Conservation (phyloP, 2,797 vertebrate genomes). For the Bucorvus abyssinicus region DNA sequence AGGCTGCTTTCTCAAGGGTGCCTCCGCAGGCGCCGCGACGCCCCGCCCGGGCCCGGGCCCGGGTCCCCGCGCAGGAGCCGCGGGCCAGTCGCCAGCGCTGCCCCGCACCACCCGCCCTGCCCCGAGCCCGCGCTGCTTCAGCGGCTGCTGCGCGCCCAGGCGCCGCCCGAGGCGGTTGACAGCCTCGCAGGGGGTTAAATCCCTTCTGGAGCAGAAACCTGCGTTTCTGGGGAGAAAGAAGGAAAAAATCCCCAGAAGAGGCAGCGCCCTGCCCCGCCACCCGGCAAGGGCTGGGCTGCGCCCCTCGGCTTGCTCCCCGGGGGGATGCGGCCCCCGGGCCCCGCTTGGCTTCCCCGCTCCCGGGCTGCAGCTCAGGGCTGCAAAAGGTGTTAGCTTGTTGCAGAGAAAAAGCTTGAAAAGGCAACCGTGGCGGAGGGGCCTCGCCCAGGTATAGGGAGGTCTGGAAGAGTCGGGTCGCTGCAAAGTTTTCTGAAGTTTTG, state of each 20-base stretch:
- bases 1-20: neutral
- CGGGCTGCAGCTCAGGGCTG: neutral
- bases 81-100: rapidly evolving
- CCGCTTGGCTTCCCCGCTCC: neutral
- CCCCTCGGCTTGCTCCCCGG: rapidly evolving
- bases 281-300: neutral
- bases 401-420: neutral
- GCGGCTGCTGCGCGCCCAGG: rapidly evolving
- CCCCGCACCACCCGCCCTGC: neutral
- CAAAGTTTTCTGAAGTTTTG: neutral
- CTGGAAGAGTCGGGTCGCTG: neutral
- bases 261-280: neutral
- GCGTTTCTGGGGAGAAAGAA: neutral
- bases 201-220: neutral
- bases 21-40: neutral
- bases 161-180: neutral
- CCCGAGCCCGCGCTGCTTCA: rapidly evolving
- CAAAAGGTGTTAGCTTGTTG: neutral
- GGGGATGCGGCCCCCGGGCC: neutral
- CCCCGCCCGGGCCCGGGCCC: neutral
- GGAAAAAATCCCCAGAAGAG: neutral
- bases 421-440: neutral
- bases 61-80: rapidly evolving
- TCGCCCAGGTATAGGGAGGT: neutral
- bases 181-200: neutral